phyloP scores from a whole-genome alignment of 2,113 vertebrate species.

The Heptranchias perlo region DNA sequence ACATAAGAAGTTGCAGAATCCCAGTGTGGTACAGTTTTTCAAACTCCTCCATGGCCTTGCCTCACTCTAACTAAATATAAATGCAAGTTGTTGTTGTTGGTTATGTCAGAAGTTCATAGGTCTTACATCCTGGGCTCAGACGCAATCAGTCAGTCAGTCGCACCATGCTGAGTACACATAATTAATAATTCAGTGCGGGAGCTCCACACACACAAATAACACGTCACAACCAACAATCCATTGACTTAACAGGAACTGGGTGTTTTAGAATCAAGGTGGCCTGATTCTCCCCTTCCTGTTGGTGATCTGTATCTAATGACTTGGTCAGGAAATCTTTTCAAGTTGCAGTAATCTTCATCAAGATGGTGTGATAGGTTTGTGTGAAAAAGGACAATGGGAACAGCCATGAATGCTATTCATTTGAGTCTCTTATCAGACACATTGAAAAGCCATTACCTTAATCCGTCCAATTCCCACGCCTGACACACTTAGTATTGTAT shows the following conservation, averaged over 20 bases:
- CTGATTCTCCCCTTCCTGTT: not conserved
- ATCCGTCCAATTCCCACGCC: not conserved
- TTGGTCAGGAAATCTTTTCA: slow-evolving; percentile 21
- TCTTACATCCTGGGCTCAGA: not conserved
- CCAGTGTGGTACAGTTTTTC: not conserved
- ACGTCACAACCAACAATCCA: not conserved
- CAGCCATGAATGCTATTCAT: not conserved
- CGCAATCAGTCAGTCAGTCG: not conserved
- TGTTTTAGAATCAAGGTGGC: not conserved
- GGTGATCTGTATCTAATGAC: not conserved
- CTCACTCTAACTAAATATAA: too few relatives aligned
- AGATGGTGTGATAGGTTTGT: not conserved
- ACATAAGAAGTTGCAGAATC: too few relatives aligned
- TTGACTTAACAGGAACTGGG: not conserved
- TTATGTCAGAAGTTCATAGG: not conserved
- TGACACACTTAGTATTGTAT: not conserved
- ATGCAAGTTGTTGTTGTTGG: too few relatives aligned
- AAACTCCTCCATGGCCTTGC: not conserved
- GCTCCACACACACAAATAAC: not conserved
- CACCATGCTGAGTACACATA: not conserved
- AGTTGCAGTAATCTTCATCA: not conserved
- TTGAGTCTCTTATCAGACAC: not conserved
- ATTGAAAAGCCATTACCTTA: not conserved
- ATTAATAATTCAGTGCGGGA: not conserved
- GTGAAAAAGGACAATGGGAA: not conserved